Evolutionary conservation across 2,888 invertebrate genomes (phyloP).

Genomic region (Acanthacorydalis orientalis): DNA sequence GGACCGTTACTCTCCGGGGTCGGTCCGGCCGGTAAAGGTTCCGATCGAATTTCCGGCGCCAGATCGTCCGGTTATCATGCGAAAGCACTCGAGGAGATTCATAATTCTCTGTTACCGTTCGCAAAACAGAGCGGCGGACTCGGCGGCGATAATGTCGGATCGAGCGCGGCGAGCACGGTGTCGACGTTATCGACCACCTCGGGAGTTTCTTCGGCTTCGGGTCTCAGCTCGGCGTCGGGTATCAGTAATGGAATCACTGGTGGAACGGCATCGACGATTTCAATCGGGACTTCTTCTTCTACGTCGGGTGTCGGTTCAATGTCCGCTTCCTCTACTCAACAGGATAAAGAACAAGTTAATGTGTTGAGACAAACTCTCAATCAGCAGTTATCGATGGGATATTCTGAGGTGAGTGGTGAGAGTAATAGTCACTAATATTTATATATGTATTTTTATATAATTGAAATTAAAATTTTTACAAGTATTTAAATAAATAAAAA

Average conservation of each 20-base stretch:
- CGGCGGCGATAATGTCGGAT: constrained; percentile 37
- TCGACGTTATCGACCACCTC: constrained; percentile 42
- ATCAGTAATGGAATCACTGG: constrained; percentile 13
- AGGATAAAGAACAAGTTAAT: constrained; percentile 44
- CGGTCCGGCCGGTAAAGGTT: constrained; percentile 18
- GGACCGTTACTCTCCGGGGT: constrained; percentile 2
- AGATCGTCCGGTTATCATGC: constrained; percentile 68
- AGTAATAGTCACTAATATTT: too few relatives aligned
- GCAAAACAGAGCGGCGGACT: constrained; percentile 41
- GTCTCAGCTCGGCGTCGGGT: constrained; percentile 25
- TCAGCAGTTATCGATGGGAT: constrained; percentile 53
- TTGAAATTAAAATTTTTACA: neutral
- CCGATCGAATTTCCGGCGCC: constrained; percentile 30
- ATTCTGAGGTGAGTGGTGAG: constrained; percentile 53
- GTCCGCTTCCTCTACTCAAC: constrained; percentile 39
- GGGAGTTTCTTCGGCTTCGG: constrained; percentile 41
- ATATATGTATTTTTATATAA: neutral
- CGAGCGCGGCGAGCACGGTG: constrained; percentile 61
- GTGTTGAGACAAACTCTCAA: constrained; percentile 44
- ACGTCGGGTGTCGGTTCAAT: constrained; percentile 35
- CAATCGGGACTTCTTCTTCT: neutral
- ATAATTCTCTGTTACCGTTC: constrained; percentile 66
- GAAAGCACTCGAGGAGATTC: constrained; percentile 74
- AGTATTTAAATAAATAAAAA: neutral
- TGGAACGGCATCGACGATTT: neutral